A percentile compares a stretch with the other conserved stretches of the same genome.
phyloP scores from a whole-genome alignment of 37 sponge, comb jelly and placozoan species.

The Theonella swinhoei region DNA sequence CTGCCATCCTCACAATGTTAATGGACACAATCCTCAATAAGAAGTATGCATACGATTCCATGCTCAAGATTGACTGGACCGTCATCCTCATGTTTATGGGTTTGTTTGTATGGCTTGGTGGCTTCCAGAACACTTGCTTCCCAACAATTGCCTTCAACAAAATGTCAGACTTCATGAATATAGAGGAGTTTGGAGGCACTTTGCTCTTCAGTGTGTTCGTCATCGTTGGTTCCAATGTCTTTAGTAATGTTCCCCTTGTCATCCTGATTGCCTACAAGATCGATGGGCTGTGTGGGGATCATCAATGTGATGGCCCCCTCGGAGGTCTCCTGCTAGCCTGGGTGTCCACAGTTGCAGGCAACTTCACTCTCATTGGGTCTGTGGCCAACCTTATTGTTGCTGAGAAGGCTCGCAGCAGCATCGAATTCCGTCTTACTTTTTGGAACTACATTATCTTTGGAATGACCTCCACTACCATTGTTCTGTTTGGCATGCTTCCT shows the following conservation, averaged over 20 bases:
- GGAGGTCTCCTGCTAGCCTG: slow-evolving; percentile 79
- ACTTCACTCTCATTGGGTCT: slow-evolving; percentile 89
- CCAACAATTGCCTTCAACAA: slow-evolving; percentile 54
- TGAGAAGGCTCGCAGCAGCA: slow-evolving; percentile 70
- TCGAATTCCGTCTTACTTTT: slow-evolving; percentile 68
- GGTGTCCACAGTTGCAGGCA: slow-evolving; percentile 87
- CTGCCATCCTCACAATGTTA: slow-evolving; percentile 72
- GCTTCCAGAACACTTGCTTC: slow-evolving; percentile 76
- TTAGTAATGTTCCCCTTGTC: slow-evolving; percentile 89
- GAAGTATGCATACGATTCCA: slow-evolving; percentile 65
- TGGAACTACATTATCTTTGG: slow-evolving; percentile 85
- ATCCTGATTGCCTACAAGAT: slow-evolving; percentile 71
- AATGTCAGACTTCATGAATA: slow-evolving; percentile 46
- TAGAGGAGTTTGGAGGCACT: slow-evolving; percentile 57
- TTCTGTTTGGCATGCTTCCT: slow-evolving; percentile 65
- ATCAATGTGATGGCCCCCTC: slow-evolving; percentile 26
- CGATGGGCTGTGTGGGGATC: slow-evolving; percentile 46
- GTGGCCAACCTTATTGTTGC: slow-evolving; percentile 92
- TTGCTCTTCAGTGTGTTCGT: slow-evolving; percentile 76
- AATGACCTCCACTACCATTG: slow-evolving; percentile 70
- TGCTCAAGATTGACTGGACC: slow-evolving; percentile 86
- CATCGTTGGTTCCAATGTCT: slow-evolving; percentile 74
- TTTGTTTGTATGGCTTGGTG: slow-evolving; percentile 87
- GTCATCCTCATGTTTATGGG: slow-evolving; percentile 90
- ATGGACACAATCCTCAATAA: slow-evolving; percentile 67